phyloP scores from a whole-genome alignment of 2,113 vertebrate species.

The Sarotherodon lohbergeri region DNA sequence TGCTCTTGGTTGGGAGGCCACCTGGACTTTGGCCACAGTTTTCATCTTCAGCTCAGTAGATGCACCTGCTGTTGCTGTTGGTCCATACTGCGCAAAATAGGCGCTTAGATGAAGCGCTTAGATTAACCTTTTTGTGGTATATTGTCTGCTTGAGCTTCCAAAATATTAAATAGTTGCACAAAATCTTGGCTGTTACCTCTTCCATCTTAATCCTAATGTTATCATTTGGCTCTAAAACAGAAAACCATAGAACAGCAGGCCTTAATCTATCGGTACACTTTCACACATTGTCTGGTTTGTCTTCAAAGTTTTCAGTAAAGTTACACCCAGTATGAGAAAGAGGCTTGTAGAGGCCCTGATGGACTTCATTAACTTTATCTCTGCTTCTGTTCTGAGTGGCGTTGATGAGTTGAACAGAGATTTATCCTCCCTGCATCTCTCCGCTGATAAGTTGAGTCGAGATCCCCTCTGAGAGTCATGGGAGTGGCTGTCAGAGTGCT shows the following conservation, averaged over 20 bases:
- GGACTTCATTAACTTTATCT: slow-evolving; percentile 49
- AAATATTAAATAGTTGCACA: neutral
- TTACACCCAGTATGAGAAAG: neutral
- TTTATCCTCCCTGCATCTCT: slow-evolving; percentile 15
- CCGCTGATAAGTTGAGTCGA: slow-evolving; percentile 43
- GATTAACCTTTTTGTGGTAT: neutral
- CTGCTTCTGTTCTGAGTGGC: slow-evolving; percentile 18
- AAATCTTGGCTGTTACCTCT: neutral
- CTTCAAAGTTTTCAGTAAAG: neutral
- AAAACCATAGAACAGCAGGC: neutral
- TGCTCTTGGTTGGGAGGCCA: neutral
- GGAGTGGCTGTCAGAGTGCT: slow-evolving; percentile 52
- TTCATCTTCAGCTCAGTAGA: neutral
- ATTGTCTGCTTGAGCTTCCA: neutral
- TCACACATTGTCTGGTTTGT: neutral
- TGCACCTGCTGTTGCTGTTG: neutral
- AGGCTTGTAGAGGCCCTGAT: slow-evolving; percentile 24
- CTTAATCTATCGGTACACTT: neutral
- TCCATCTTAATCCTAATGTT: neutral
- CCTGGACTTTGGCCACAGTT: neutral
- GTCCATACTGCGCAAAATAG: neutral
- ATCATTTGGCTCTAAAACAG: neutral
- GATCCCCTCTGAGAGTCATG: slow-evolving; percentile 39
- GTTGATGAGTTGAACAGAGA: slow-evolving; percentile 38
- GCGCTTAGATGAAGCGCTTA: neutral